phyloP scores from a whole-genome alignment of 2,113 vertebrate species.

The Microtus richardsoni region DNA sequence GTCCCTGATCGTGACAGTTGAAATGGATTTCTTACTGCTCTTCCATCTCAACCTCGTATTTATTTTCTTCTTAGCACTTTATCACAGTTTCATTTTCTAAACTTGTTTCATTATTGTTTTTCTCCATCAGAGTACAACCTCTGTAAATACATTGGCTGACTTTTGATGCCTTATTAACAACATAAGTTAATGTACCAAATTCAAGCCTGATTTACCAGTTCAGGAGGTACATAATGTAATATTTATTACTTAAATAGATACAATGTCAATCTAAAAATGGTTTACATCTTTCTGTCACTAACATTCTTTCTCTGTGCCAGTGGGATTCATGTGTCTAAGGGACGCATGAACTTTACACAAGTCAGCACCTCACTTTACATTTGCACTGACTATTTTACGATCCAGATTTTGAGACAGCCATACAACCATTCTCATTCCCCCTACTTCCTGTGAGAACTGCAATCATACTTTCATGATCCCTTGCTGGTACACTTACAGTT shows the following conservation, averaged over 20 bases:
- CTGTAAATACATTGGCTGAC: not conserved
- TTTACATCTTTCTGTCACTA: not conserved
- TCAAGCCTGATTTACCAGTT: not conserved
- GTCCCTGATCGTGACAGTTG: not conserved
- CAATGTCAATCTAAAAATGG: not conserved
- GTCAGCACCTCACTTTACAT: not conserved
- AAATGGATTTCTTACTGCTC: not conserved
- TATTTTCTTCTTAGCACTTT: constrained; percentile 7
- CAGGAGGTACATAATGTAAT: not conserved
- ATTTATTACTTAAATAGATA: not conserved
- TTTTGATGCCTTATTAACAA: not conserved
- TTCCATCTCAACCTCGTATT: not conserved
- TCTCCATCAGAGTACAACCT: not conserved
- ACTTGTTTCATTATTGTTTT: not conserved
- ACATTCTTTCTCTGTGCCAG: not conserved
- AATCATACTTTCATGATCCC: not conserved
- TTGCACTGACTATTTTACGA: not conserved
- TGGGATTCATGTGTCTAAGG: not conserved
- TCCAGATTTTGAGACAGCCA: not conserved
- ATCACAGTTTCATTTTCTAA: not conserved
- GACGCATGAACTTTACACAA: not conserved
- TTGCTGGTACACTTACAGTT: not conserved
- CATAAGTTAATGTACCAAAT: not conserved
- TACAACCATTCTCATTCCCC: not conserved
- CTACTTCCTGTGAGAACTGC: not conserved